Conservation (phyloP, 2,888 invertebrate genomes). For the Nomada fabriciana region DNA sequence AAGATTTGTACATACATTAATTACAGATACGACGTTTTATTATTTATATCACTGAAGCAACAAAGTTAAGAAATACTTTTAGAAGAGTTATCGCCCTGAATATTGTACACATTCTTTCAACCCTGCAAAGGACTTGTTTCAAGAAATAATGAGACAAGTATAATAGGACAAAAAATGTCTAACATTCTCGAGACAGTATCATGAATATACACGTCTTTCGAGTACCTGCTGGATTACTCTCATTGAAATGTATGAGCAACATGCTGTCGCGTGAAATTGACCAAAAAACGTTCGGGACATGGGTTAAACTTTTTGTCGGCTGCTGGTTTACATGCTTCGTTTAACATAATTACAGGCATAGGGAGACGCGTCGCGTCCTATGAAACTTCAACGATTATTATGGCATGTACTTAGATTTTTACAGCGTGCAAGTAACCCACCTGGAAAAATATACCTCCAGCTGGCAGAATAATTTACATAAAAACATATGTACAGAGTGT, state of each 20-base stretch:
- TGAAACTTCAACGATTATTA: slow-evolving; percentile 59
- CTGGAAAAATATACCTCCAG: slow-evolving; percentile 3
- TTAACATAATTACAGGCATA: slow-evolving; percentile 56
- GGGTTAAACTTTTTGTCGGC: slow-evolving; percentile 48
- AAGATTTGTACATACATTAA: too few relatives aligned
- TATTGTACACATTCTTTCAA: too few relatives aligned
- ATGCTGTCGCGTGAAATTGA: slow-evolving; percentile 53
- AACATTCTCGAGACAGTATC: too few relatives aligned
- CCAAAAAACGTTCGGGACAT: slow-evolving; percentile 34
- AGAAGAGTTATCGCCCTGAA: too few relatives aligned
- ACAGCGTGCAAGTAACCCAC: background rate
- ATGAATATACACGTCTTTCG: background rate
- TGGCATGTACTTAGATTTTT: slow-evolving; percentile 42
- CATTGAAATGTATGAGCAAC: slow-evolving; percentile 55
- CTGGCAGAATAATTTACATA: slow-evolving; percentile 11
- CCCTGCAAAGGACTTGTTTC: too few relatives aligned
- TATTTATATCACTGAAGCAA: too few relatives aligned
- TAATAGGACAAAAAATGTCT: too few relatives aligned
- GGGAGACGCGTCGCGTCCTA: slow-evolving; percentile 8
- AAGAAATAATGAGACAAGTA: too few relatives aligned
- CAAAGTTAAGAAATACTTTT: too few relatives aligned
- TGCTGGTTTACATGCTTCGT: slow-evolving; percentile 51
- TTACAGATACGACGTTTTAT: too few relatives aligned
- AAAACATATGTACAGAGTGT: background rate
- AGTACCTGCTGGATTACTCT: slow-evolving; percentile 37